phyloP scores from a whole-genome alignment of 1,140 invertebrate species.

The Tenebrio molitor region DNA sequence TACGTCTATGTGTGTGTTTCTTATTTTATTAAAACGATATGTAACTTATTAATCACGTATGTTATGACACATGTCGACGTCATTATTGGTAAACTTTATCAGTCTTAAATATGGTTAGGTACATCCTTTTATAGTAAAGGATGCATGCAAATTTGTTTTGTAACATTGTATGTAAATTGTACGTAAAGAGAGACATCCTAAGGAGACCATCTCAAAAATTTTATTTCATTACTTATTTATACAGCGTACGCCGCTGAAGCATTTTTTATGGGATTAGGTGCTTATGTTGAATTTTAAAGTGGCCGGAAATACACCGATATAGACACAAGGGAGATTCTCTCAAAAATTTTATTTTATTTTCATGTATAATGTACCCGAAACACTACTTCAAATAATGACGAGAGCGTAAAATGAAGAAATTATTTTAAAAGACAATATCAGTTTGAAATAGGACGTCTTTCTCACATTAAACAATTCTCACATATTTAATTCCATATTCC shows the following conservation, averaged over 20 bases:
- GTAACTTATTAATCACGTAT: not conserved
- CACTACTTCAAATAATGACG: no score
- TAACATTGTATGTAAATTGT: slow-evolving; percentile 24
- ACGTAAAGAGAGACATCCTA: slow-evolving; percentile 10
- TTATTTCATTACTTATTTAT: slow-evolving; percentile 30
- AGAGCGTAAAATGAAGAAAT: no score
- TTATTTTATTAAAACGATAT: not conserved
- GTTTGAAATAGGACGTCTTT: no score
- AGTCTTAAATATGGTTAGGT: slow-evolving; percentile 18
- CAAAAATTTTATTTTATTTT: slow-evolving; percentile 2
- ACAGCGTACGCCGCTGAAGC: slow-evolving; percentile 1
- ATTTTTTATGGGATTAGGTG: slow-evolving; percentile 17
- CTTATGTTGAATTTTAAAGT: slow-evolving; percentile 23
- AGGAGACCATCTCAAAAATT: slow-evolving; percentile 5
- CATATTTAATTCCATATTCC: no score
- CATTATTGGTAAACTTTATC: slow-evolving; percentile 38
- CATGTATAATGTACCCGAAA: no score
- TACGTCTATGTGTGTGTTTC: no score
- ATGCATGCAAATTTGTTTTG: slow-evolving; percentile 32
- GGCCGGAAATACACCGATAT: slow-evolving; percentile 8
- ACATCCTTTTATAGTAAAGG: slow-evolving; percentile 23
- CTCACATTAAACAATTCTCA: no score
- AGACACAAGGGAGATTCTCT: not conserved
- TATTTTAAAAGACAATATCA: no score
- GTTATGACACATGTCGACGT: slow-evolving; percentile 24